Percentiles rank a stretch among this genome's conserved stretches.
phyloP scores from a whole-genome alignment of 2,113 vertebrate species.

The Callithrix jacchus region DNA sequence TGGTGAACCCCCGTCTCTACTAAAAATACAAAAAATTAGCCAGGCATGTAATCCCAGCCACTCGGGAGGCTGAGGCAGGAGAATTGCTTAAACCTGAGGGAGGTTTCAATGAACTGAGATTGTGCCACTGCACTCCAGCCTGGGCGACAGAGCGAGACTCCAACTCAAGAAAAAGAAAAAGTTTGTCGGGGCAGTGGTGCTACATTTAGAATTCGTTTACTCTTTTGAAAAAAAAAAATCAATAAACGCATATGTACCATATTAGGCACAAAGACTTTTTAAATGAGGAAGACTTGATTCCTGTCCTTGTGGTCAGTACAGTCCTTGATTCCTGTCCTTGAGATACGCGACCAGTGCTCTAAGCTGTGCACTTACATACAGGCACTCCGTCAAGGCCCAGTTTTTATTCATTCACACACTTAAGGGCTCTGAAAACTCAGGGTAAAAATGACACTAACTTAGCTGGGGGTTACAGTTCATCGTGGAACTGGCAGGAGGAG shows the following conservation, averaged over 20 bases:
- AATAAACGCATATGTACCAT: neutral
- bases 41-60: too few relatives aligned
- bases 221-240: neutral
- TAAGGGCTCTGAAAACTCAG: neutral
- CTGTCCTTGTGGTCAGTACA: neutral
- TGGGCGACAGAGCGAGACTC: too few relatives aligned
- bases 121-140: too few relatives aligned
- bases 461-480: neutral
- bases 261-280: neutral
- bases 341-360: rapidly evolving
- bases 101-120: too few relatives aligned
- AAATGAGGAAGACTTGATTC: neutral
- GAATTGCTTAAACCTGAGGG: too few relatives aligned
- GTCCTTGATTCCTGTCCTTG: neutral
- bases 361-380: neutral
- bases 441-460: neutral
- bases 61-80: too few relatives aligned
- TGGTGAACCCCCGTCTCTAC: too few relatives aligned
- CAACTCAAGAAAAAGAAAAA: too few relatives aligned
- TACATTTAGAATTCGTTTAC: neutral
- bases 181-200: neutral
- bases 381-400: neutral
- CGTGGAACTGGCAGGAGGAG: neutral
- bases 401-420: neutral
- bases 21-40: too few relatives aligned